Base-by-base conservation (phyloP, 2,888 invertebrate genomes). In the Caenorhabditis uteleia region DNA sequence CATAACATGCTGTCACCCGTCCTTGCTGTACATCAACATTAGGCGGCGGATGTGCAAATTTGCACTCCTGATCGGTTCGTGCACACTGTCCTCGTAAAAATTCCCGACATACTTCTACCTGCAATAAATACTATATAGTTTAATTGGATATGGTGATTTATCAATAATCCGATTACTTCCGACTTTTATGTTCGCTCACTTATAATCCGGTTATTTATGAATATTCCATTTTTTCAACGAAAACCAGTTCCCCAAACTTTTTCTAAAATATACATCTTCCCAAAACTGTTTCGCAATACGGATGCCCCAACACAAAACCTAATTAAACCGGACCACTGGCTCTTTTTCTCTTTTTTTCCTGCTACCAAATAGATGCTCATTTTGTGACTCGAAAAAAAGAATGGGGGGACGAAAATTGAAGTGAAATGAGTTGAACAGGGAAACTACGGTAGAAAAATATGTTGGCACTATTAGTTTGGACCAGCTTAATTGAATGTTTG, bases 1-100 rank as follows among this genome's bases (percentile, higher is more conserved):
- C 98, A 89, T 97, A 99, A 89, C 98, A 98, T 84, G 98, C 98
- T 84, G 95, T 97, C 85, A 98, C 98, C 84, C 95, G 90, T 85
- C 98, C 98, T 87, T 97, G 98, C 88, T 97, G 97, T 84, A 98
- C 95, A 88, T 98, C 98, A 84, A 98, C 97, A 87, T 97, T 95
- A 83, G 78, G 97, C 77, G 97, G 95, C 72, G 98, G 98, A 89
- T 98, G 98, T 79, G 98, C 97, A 87, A 97, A 99, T 89, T 98
- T 98, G 90, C 98, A 98, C 88, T 98, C 97, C 23, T 93, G 92
- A 88, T 98, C 97, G 75, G 94, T 91, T 85, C 98, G 90, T 84
- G 95, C 92, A 88, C 98, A 98, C 89, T 97, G 97, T 89, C 95
- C 95, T 87, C 98, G 90, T 88, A 97, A 95, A 88, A 93, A 98